Evolutionary conservation across 2,888 invertebrate genomes (phyloP).

Genomic region (Leucophenga montana): DNA sequence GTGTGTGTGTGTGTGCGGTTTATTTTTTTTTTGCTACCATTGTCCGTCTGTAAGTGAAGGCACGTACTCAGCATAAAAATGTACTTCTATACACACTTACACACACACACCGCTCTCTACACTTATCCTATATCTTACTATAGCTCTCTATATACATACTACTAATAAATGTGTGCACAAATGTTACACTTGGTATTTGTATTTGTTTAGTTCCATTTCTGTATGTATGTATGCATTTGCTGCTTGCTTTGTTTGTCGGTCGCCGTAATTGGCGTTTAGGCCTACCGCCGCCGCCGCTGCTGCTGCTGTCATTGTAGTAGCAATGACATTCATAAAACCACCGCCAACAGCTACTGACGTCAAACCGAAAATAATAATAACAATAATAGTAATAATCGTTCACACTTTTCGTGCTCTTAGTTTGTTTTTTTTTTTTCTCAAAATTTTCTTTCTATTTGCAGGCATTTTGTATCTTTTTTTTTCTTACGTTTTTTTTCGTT

Average conservation of each 20-base stretch:
- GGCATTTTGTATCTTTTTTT: not conserved
- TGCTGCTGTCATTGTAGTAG: not conserved
- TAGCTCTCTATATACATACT: too few species aligned
- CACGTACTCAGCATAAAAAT: slow-evolving; percentile 2
- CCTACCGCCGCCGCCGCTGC: slow-evolving; percentile 16
- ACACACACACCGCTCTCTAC: too few species aligned
- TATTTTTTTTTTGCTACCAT: slow-evolving; percentile 13
- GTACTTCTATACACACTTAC: not conserved
- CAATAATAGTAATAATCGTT: slow-evolving; percentile 57
- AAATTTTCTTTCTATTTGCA: slow-evolving; percentile 5
- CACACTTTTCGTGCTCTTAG: slow-evolving; percentile 52
- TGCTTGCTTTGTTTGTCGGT: slow-evolving; percentile 35
- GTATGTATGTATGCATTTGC: slow-evolving; percentile 31
- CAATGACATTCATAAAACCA: not conserved
- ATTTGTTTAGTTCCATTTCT: slow-evolving; percentile 6
- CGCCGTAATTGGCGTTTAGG: slow-evolving; percentile 61
- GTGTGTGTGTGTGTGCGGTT: not conserved
- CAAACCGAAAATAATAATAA: slow-evolving; percentile 50
- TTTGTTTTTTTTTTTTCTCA: slow-evolving; percentile 26
- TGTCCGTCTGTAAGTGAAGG: slow-evolving; percentile 6
- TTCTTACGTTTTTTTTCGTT: not conserved
- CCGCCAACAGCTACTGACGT: slow-evolving; percentile 47
- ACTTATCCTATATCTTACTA: too few species aligned
- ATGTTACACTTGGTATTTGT: slow-evolving; percentile 4
- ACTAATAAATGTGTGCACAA: not conserved